Conservation (phyloP, 30 jellyfish, hydroid and myxozoan species). For the Hydractinia symbiolongicarpus region DNA sequence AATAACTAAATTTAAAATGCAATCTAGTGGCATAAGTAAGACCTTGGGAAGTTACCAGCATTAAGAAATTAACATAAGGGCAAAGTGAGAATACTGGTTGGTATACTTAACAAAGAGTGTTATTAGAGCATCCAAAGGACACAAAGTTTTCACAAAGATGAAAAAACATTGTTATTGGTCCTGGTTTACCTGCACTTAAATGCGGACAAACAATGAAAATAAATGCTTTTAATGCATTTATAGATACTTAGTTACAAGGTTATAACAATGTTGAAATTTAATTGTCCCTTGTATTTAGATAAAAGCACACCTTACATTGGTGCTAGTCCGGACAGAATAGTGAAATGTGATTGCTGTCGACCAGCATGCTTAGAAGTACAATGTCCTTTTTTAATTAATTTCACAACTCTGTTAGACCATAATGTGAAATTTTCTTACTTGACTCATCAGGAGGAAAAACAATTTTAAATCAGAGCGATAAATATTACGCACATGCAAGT, state of each 20-base stretch:
- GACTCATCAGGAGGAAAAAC: not conserved
- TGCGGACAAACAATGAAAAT: not conserved
- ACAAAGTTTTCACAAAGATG: too few relatives aligned
- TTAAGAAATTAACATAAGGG: too few relatives aligned
- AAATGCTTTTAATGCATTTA: not conserved
- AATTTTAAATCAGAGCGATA: not conserved
- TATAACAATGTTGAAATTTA: not conserved
- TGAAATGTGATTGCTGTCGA: slow-evolving; percentile 41
- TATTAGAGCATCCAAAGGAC: too few relatives aligned
- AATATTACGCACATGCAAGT: not conserved
- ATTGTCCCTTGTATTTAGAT: not conserved
- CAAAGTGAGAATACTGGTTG: too few relatives aligned
- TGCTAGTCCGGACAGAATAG: slow-evolving; percentile 62
- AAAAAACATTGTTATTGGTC: too few relatives aligned
- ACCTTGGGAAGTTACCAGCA: too few relatives aligned
- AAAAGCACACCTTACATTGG: slow-evolving; percentile 34
- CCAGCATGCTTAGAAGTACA: slow-evolving; percentile 22
- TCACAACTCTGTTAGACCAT: slow-evolving; percentile 20
- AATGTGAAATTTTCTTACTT: not conserved
- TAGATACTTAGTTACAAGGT: not conserved
- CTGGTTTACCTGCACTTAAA: too few relatives aligned
- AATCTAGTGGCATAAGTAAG: too few relatives aligned
- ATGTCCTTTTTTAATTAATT: slow-evolving; percentile 28
- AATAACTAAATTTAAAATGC: too few relatives aligned
- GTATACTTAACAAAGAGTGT: too few relatives aligned